Evolutionary conservation across 2,797 vertebrate genomes (phyloP).

Genomic region (Darevskia mixta): DNA sequence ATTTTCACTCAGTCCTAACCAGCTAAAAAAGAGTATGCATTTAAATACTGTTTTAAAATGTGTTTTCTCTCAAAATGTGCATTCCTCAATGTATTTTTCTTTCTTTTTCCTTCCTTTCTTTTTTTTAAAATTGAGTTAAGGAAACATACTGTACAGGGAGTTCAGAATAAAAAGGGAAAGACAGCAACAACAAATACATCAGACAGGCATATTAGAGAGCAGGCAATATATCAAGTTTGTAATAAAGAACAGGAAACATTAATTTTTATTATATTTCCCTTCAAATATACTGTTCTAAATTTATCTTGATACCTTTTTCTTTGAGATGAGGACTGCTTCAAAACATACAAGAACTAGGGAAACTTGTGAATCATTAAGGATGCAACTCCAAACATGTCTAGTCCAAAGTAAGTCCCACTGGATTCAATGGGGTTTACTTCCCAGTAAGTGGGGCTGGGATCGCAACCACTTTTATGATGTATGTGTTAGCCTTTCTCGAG

Average conservation of each 20-base stretch:
- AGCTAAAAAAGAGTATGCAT: too few species aligned
- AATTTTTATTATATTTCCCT: not conserved
- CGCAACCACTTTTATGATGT: not conserved
- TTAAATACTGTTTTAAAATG: too few species aligned
- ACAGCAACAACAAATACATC: not conserved
- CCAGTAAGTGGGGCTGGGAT: too few species aligned
- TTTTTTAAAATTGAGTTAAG: not conserved
- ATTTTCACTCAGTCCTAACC: too few species aligned
- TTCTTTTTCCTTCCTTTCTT: not conserved
- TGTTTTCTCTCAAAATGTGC: not conserved
- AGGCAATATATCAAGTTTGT: not conserved
- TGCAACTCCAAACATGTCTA: too few species aligned
- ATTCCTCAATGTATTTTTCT: not conserved
- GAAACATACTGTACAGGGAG: not conserved
- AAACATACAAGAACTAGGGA: not conserved
- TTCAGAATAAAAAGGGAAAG: not conserved
- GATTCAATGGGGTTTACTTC: too few species aligned
- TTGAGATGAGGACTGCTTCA: not conserved
- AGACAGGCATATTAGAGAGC: not conserved
- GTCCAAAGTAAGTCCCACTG: too few species aligned
- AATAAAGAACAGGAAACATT: not conserved
- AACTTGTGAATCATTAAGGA: not conserved
- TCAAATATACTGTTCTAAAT: not conserved
- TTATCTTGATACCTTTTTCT: too few species aligned
- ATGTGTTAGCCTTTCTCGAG: not conserved